Percentiles rank a stretch among this genome's conserved stretches.
These are phyloP conservation scores for Morelia viridis DNA, from an alignment of 2,797 vertebrate species.

Conservation along the genomic window DNA sequence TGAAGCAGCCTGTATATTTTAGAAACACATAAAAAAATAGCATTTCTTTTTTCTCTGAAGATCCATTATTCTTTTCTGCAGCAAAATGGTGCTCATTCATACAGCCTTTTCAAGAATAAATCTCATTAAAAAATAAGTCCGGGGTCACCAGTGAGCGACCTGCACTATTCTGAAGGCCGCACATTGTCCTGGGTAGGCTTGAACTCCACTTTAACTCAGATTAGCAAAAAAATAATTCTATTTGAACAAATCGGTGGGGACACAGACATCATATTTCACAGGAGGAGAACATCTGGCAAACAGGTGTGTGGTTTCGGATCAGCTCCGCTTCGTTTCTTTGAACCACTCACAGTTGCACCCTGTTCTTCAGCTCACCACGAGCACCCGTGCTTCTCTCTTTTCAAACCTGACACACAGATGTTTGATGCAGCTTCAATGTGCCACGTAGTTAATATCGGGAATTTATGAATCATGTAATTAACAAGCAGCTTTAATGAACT, in stretches of 20 bases:
- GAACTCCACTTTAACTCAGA: no score
- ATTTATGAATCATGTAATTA: conserved; percentile 33
- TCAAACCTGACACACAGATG: background rate
- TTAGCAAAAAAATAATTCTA: background rate
- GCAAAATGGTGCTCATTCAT: no score
- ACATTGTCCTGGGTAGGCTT: no score
- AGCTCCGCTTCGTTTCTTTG: background rate
- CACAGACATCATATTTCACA: background rate
- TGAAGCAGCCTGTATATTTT: no score
- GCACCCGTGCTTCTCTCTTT: background rate
- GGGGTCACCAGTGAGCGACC: no score
- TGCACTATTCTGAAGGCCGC: no score
- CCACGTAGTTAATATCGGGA: background rate
- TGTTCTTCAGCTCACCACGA: rapidly evolving
- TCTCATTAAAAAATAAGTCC: no score
- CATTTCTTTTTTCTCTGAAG: no score
- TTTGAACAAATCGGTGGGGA: background rate
- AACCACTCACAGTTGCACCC: background rate
- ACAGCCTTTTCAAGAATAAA: no score
- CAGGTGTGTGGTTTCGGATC: background rate
- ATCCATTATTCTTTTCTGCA: no score
- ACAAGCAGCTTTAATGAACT: conserved; percentile 16
- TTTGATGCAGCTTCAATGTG: background rate
- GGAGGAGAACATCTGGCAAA: background rate
- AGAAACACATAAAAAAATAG: no score